These are phyloP conservation scores for Falco peregrinus DNA, from an alignment of 2,797 vertebrate species.

Conservation along the genomic window DNA sequence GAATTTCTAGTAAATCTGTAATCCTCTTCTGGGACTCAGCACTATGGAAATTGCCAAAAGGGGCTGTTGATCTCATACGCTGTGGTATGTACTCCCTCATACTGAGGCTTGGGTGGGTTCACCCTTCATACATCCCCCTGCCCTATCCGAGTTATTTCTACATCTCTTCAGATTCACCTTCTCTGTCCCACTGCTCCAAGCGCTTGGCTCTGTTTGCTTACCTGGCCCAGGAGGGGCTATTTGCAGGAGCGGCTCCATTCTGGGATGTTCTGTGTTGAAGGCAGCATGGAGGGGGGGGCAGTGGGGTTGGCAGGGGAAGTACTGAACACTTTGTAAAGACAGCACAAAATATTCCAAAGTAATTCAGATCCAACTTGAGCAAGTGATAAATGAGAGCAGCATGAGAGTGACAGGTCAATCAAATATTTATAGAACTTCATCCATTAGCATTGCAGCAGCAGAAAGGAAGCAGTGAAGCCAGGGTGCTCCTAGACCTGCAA, in stretches of 20 bases:
- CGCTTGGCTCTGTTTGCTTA: not conserved
- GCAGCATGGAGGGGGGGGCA: not conserved
- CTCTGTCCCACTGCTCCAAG: not conserved
- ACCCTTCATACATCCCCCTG: not conserved
- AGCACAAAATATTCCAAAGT: slow-evolving; percentile 48
- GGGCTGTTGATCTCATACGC: not conserved
- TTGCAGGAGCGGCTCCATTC: not conserved
- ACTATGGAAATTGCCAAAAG: not conserved
- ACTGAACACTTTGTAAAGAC: not conserved
- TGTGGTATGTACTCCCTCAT: not conserved
- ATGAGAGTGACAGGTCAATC: slow-evolving; percentile 66
- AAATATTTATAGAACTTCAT: slow-evolving; percentile 72
- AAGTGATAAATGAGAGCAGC: slow-evolving; percentile 69
- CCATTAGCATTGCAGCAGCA: slow-evolving; percentile 44
- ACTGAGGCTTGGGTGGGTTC: not conserved
- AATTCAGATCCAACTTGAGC: not conserved
- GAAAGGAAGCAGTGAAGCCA: slow-evolving; percentile 19
- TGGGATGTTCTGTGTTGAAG: fast-evolving
- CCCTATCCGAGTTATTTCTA: not conserved
- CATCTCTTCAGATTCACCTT: not conserved
- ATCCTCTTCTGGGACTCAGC: slow-evolving; percentile 47
- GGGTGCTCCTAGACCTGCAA: not conserved
- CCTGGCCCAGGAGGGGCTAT: not conserved
- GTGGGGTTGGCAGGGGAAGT: not conserved
- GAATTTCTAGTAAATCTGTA: slow-evolving; percentile 49